Percentiles rank a stretch among this genome's conserved stretches.
Evolutionary conservation across 2,888 invertebrate genomes (phyloP).

Genomic region (Parochlus steinenii): DNA sequence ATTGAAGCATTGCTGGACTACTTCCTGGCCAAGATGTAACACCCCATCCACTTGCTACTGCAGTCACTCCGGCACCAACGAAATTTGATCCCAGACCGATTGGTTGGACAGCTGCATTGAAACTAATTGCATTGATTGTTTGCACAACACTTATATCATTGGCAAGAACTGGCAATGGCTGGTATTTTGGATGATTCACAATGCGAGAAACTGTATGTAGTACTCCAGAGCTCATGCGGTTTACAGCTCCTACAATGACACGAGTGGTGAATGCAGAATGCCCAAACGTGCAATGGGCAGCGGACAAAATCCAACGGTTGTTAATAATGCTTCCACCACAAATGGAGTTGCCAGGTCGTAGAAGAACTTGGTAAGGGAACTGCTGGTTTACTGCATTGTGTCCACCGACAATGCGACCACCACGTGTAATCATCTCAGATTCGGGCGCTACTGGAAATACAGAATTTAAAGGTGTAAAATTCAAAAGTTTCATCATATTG

Average conservation of each 20-base stretch:
- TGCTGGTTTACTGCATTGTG: slow-evolving; percentile 15
- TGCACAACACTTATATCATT: slow-evolving; percentile 13
- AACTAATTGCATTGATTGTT: slow-evolving; percentile 5
- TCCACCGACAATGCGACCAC: slow-evolving; percentile 18
- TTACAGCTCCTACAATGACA: slow-evolving; percentile 7
- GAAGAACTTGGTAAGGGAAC: slow-evolving; percentile 17
- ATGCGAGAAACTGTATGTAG: slow-evolving; percentile 6
- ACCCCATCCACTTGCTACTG: slow-evolving; percentile 7
- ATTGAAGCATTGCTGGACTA: slow-evolving; percentile 2
- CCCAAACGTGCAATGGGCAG: slow-evolving; percentile 18
- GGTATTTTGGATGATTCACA: slow-evolving; percentile 12
- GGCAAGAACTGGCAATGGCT: slow-evolving; percentile 6
- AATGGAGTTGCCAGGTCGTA: slow-evolving; percentile 14
- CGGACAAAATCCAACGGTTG: slow-evolving; percentile 17
- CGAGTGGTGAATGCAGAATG: slow-evolving; percentile 9
- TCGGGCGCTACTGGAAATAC: slow-evolving; percentile 5
- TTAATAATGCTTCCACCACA: slow-evolving; percentile 20
- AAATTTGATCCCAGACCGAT: slow-evolving; percentile 1
- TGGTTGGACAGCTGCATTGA: slow-evolving; percentile 2
- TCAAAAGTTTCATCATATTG: no score
- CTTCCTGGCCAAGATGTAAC: not conserved
- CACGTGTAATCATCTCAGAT: not conserved
- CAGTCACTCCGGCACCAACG: slow-evolving; percentile 6
- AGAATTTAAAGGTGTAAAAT: not conserved
- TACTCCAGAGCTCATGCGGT: not conserved